These are phyloP conservation scores for Nipponia nippon DNA, from an alignment of 2,113 vertebrate species.

Conservation along the genomic window DNA sequence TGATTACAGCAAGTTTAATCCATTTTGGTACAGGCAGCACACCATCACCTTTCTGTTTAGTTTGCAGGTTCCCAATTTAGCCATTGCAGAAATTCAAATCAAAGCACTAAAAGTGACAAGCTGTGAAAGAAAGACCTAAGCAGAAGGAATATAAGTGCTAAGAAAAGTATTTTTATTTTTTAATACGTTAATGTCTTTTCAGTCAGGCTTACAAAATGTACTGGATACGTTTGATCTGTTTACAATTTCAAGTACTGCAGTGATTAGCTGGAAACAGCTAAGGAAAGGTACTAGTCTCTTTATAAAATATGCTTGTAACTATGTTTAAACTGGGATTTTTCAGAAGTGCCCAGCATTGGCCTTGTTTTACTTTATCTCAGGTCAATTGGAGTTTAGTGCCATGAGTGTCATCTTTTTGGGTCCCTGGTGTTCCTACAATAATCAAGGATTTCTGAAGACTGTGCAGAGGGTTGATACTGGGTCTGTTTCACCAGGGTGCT, in stretches of 20 bases:
- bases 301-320: background rate
- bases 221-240: background rate
- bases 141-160: background rate
- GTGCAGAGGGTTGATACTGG: background rate
- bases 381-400: background rate
- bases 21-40: background rate
- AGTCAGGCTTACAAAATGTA: background rate
- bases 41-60: background rate
- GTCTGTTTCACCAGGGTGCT: background rate
- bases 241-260: background rate
- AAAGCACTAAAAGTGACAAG: background rate
- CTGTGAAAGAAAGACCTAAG: background rate
- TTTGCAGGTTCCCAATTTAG: background rate
- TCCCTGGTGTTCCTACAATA: background rate
- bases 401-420: background rate
- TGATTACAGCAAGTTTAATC: background rate
- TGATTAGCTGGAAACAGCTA: background rate
- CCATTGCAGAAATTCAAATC: background rate
- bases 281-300: background rate
- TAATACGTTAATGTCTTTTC: background rate
- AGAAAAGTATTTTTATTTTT: background rate
- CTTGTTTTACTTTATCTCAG: background rate
- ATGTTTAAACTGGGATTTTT: background rate
- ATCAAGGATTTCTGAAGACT: background rate
- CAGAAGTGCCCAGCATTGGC: background rate